Evolutionary conservation across 2,888 invertebrate genomes (phyloP).

Genomic region (Ditylenchus weischeri): DNA sequence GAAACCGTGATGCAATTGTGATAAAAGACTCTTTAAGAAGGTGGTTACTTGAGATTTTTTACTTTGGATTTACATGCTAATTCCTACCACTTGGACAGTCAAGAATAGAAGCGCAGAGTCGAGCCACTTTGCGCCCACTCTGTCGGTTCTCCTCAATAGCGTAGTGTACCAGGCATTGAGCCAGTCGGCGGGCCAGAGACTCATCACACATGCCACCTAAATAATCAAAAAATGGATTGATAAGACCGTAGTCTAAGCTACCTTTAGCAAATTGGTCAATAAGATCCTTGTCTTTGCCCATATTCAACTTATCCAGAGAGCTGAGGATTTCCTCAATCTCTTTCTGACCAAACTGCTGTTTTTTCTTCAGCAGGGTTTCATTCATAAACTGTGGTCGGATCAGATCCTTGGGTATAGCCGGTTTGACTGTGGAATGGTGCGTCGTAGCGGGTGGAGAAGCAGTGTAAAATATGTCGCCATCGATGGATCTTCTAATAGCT

Average conservation of each 20-base stretch:
- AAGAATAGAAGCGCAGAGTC: slow-evolving; percentile 45
- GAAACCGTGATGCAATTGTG: no score
- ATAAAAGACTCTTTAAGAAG: no score
- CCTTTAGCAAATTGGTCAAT: slow-evolving; percentile 31
- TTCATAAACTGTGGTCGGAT: slow-evolving; percentile 16
- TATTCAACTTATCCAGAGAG: slow-evolving; percentile 25
- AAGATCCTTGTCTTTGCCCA: slow-evolving; percentile 27
- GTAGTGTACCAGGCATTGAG: slow-evolving; percentile 44
- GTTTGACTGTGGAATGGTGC: no score
- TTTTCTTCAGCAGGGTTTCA: slow-evolving; percentile 22
- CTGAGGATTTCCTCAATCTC: slow-evolving; percentile 31
- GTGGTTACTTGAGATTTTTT: no score
- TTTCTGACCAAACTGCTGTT: slow-evolving; percentile 28
- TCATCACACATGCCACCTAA: slow-evolving; percentile 45
- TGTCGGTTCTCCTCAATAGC: slow-evolving; percentile 52
- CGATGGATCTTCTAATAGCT: no score
- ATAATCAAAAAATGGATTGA: not conserved
- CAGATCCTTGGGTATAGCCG: not conserved
- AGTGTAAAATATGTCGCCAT: no score
- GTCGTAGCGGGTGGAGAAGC: no score
- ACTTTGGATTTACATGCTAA: no score
- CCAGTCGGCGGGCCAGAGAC: slow-evolving; percentile 42
- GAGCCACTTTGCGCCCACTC: slow-evolving; percentile 42
- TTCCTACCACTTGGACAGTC: slow-evolving; percentile 38
- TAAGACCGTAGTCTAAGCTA: not conserved